Evolutionary conservation across 2,113 vertebrate genomes (phyloP), one percentile per base, ranked within the genome.

Genomic region (Crotalus tigris): DNA sequence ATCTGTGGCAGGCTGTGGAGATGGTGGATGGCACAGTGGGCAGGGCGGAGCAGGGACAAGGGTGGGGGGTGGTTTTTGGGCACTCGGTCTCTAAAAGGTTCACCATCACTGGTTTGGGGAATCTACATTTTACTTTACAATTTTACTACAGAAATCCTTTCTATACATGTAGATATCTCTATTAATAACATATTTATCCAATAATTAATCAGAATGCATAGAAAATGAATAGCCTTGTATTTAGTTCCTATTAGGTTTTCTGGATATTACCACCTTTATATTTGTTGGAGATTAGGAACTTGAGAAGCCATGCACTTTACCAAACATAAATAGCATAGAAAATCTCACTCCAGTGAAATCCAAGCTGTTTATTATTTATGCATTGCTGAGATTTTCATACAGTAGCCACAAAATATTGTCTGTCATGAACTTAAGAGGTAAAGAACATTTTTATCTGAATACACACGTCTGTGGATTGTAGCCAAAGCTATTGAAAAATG

Each of bases 401-500:
- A 64, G 64, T 92, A 91, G 33, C 55, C 49, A 39, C 69, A 89
- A 90, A 90, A 92, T 46, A 92, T 5, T 94, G 46, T 61, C 92
- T 95, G 94, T 91, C 89, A 93, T 94, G 93, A 21, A 33, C n/a
- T 15, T 55, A 69, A 51, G 5, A 95, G 7, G 51, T 51, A 0
- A 29, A 64, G 0, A 26, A 58, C 88, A 54, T 53, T 58, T 91
- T 95, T 93, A 85, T 59, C 23, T 5, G 0, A 91, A 21, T 90
- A 93, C 9, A 44, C 19, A 87, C 53, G 11, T 81, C 26, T 94
- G 94, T 92, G 58, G 93, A 93, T 93, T 93, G 61, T 24, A 89
- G 93, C 93, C 96, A 97, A 90, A 85, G 87, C 87, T 93, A 94
- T 94, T 87, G 44, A 94, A 92, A 90, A 23, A 91, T 54, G 93